Base-by-base conservation (phyloP, 1,140 invertebrate species). In the Grapholita molesta region DNA sequence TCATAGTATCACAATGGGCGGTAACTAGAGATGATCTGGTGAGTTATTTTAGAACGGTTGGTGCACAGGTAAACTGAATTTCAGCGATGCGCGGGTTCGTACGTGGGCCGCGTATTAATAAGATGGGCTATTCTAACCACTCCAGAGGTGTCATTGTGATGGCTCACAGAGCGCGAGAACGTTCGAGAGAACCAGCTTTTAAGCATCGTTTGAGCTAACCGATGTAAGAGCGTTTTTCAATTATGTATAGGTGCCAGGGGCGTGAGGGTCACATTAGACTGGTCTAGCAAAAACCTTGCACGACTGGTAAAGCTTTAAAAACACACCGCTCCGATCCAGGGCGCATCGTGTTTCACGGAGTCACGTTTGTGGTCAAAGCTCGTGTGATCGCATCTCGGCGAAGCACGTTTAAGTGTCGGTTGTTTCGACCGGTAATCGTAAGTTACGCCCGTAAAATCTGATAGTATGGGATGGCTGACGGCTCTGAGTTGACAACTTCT, bases 21-120 rank as follows among this genome's bases (percentile, higher is more conserved):
- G 77, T 71, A 79, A 83, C 70, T 83, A 79, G 82, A 83, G 79
- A 76, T 75, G 75, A 75, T 52, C 71, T 61, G 23, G 74, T 75
- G 80, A 53, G 73, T 72, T 76, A 79, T 82, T 82, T 77, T 73
- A 67, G 81, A 79, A 71, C 70, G 67, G 70, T 70, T 74, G 69
- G 70, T 76, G 72, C 71, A 73, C 80, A 85, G 83, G 82, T 85
- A 79, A 74, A 74, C 66, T 74, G 64, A 73, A 74, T 79, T 77
- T 81, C 75, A 79, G 72, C 70, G 75, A 76, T 74, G 72, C 72
- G 74, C 71, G 75, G 67, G 79, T 78, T 77, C 71, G 76, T 82
- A 84, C 74, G 80, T 84, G 76, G 72, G 76, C 68, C 66, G 74
- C 53, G 75, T 86, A 86, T 84, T 84, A 84, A 84, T 86, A 86